Conservation (phyloP, 2,797 vertebrate genomes). For the Xenopus petersii region DNA sequence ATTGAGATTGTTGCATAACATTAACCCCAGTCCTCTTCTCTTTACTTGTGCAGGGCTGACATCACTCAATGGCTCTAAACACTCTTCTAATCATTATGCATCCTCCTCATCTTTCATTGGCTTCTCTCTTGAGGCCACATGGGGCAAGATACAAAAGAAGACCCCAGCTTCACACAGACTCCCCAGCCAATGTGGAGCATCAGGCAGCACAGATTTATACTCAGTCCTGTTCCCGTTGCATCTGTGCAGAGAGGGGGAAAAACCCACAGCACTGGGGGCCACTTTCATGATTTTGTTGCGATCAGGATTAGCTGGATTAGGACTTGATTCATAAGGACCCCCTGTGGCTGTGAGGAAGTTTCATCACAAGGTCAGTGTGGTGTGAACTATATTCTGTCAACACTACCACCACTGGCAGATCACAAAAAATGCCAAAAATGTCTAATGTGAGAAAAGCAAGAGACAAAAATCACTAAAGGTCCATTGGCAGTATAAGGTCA, state of each 20-base stretch:
- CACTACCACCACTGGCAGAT: slow-evolving; percentile 61
- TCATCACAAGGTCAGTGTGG: slow-evolving; percentile 79
- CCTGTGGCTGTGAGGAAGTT: slow-evolving; percentile 85
- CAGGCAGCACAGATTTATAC: slow-evolving; percentile 53
- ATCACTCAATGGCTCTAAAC: slow-evolving; percentile 66
- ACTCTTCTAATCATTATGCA: slow-evolving; percentile 64
- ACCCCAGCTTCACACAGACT: slow-evolving; percentile 56
- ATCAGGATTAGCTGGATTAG: slow-evolving; percentile 97
- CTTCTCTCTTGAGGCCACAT: slow-evolving; percentile 67
- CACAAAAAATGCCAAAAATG: slow-evolving; percentile 49
- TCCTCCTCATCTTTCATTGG: slow-evolving; percentile 68
- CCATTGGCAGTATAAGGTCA: too few relatives aligned
- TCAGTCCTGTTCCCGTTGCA: slow-evolving; percentile 51
- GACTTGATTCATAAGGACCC: slow-evolving; percentile 82
- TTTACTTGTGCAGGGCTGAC: slow-evolving; percentile 74
- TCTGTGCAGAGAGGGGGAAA: slow-evolving; percentile 56
- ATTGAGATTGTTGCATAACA: slow-evolving; percentile 76
- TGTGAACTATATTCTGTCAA: slow-evolving; percentile 73
- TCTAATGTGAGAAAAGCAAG: slow-evolving; percentile 52
- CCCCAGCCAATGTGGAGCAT: slow-evolving; percentile 49
- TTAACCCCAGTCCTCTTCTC: slow-evolving; percentile 77
- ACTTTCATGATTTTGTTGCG: slow-evolving; percentile 75
- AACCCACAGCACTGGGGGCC: slow-evolving; percentile 61
- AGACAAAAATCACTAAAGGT: background rate
- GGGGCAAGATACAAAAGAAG: slow-evolving; percentile 58